A percentile compares a stretch with the other conserved stretches of the same genome.
Evolutionary conservation across 1,140 invertebrate species (phyloP).

Genomic region (Sycophila sp.): DNA sequence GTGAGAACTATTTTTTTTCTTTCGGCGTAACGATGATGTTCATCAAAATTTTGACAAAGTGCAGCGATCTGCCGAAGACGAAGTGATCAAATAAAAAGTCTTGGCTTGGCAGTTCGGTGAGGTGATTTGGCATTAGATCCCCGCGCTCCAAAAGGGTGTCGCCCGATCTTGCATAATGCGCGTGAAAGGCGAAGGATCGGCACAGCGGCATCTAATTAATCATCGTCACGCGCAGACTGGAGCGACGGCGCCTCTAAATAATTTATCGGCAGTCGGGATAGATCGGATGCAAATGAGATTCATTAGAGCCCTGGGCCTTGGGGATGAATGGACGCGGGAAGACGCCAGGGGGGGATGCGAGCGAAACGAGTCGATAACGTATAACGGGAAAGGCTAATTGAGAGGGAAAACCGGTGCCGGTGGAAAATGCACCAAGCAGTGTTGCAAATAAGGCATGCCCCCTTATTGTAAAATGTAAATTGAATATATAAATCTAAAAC

Average conservation of each 20-base stretch:
- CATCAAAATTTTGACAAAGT: conserved; percentile 21
- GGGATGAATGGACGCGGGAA: conserved; percentile 34
- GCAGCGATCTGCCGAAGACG: background rate
- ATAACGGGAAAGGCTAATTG: conserved; percentile 7
- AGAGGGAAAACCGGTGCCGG: too few species aligned
- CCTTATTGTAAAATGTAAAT: too few species aligned
- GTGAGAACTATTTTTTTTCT: too few species aligned
- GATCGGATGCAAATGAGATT: conserved; percentile 66
- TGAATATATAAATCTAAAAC: too few species aligned
- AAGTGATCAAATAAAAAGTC: too few species aligned
- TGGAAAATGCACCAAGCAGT: too few species aligned
- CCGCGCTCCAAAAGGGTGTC: background rate
- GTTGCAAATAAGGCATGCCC: too few species aligned
- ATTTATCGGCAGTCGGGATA: conserved; percentile 57
- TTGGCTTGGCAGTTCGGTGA: too few species aligned
- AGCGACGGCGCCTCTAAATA: conserved; percentile 50
- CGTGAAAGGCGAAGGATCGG: conserved; percentile 17
- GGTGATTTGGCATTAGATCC: background rate
- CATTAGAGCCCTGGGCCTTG: conserved; percentile 61
- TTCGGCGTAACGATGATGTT: too few species aligned
- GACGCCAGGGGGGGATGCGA: conserved; percentile 7
- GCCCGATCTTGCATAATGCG: too few species aligned
- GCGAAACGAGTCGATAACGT: conserved; percentile 7
- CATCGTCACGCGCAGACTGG: conserved; percentile 28
- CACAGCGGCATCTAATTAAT: conserved; percentile 27